Conservation (phyloP, 2,888 invertebrate species). For the Endotricha flammealis region DNA sequence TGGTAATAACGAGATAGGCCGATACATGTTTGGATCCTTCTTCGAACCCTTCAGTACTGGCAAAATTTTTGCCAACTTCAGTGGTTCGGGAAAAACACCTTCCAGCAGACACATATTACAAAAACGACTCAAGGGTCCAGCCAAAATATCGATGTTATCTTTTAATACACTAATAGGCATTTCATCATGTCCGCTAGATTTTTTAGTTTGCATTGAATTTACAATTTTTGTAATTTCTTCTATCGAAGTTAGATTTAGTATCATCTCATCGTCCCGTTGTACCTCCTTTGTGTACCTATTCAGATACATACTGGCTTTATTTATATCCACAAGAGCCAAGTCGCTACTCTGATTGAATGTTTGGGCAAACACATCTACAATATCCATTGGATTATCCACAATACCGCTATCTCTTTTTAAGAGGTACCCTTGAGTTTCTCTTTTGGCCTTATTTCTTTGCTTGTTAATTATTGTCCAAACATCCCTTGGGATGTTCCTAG, state of each 20-base stretch:
- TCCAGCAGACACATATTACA: constrained; percentile 4
- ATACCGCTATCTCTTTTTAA: background rate
- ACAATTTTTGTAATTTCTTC: constrained; percentile 5
- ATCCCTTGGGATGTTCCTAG: background rate
- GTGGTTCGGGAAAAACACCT: constrained; percentile 5
- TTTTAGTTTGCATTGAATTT: constrained; percentile 9
- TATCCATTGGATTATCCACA: background rate
- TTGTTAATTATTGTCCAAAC: background rate
- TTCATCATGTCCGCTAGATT: constrained; percentile 8
- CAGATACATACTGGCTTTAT: background rate
- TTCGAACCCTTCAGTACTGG: constrained; percentile 7
- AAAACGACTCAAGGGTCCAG: constrained; percentile 6
- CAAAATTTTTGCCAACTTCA: constrained; percentile 8
- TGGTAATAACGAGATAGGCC: constrained; percentile 3
- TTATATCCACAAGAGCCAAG: background rate
- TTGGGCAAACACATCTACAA: background rate
- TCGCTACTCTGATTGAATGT: background rate
- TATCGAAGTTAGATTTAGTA: too few species aligned
- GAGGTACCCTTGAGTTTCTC: background rate
- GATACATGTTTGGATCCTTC: constrained; percentile 5
- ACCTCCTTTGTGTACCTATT: background rate
- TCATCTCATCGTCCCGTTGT: background rate
- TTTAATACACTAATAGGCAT: constrained; percentile 8
- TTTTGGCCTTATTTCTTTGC: background rate
- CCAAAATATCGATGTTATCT: constrained; percentile 9